Conservation (phyloP, 1,140 invertebrate genomes). For the Periplaneta americana region DNA sequence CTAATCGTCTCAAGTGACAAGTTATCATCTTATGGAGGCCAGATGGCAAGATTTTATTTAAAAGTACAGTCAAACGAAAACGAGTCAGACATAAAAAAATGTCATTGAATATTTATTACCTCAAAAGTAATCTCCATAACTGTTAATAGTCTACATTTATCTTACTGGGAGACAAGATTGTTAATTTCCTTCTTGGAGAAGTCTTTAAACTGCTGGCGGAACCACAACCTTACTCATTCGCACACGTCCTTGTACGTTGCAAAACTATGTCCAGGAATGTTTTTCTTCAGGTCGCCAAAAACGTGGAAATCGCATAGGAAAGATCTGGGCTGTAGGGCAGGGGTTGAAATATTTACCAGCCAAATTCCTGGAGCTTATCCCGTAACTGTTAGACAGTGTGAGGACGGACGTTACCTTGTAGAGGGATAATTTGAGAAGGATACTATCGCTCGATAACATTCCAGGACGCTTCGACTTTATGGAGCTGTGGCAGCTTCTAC, state of each 20-base stretch:
- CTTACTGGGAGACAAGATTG: neutral
- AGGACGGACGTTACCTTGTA: neutral
- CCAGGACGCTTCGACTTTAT: neutral
- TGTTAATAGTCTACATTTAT: too few species aligned
- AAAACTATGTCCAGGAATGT: neutral
- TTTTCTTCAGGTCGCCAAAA: neutral
- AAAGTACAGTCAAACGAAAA: too few species aligned
- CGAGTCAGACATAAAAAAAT: too few species aligned
- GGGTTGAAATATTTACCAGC: neutral
- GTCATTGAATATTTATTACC: too few species aligned
- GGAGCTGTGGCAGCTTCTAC: neutral
- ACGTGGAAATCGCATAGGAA: neutral
- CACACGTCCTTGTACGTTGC: neutral
- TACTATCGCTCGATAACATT: neutral
- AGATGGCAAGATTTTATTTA: too few species aligned
- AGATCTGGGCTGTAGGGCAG: neutral
- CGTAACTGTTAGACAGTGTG: neutral
- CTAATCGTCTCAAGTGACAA: too few species aligned
- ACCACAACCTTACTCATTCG: too few species aligned
- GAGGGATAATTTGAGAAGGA: neutral
- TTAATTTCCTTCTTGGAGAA: neutral
- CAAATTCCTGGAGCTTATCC: neutral
- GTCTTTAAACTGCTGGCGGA: neutral
- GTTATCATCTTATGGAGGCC: too few species aligned
- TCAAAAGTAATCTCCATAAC: too few species aligned